Percentiles rank a stretch among this genome's conserved stretches.
phyloP scores from a whole-genome alignment of 2,888 invertebrate species.

The Thysanoteuthis rhombus region DNA sequence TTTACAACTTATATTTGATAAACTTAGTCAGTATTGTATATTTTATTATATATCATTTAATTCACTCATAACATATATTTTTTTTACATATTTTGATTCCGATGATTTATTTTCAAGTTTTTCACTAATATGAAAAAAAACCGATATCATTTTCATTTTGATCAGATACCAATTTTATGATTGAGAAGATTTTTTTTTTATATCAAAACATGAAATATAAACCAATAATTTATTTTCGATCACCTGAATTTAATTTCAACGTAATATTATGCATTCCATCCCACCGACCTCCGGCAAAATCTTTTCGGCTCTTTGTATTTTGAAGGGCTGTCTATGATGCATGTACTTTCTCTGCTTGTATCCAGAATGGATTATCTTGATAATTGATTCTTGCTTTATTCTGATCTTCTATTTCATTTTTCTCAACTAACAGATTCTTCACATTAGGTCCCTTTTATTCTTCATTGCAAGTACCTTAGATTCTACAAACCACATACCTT shows the following conservation, averaged over 20 bases:
- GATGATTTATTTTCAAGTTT: not conserved
- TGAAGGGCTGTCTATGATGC: not conserved
- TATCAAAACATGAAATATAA: not conserved
- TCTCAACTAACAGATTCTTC: too few relatives aligned
- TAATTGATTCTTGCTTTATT: not conserved
- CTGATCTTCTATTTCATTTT: not conserved
- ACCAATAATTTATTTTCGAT: not conserved
- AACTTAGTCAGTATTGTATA: too few relatives aligned
- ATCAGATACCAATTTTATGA: not conserved
- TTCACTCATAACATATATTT: too few relatives aligned
- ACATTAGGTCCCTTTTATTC: too few relatives aligned
- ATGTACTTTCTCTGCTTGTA: not conserved
- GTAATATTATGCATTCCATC: not conserved
- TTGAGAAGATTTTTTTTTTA: not conserved
- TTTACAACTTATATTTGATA: too few relatives aligned
- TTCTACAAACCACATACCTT: too few relatives aligned
- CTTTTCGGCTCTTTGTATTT: not conserved
- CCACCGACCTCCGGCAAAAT: too few relatives aligned
- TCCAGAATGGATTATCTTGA: not conserved
- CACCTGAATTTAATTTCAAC: not conserved
- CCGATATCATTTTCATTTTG: not conserved
- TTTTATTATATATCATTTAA: too few relatives aligned
- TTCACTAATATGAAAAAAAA: not conserved
- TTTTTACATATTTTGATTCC: not conserved
- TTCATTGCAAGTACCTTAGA: too few relatives aligned